Evolutionary conservation across 2,113 vertebrate genomes (phyloP).

Genomic region (Eptatretus burgeri): DNA sequence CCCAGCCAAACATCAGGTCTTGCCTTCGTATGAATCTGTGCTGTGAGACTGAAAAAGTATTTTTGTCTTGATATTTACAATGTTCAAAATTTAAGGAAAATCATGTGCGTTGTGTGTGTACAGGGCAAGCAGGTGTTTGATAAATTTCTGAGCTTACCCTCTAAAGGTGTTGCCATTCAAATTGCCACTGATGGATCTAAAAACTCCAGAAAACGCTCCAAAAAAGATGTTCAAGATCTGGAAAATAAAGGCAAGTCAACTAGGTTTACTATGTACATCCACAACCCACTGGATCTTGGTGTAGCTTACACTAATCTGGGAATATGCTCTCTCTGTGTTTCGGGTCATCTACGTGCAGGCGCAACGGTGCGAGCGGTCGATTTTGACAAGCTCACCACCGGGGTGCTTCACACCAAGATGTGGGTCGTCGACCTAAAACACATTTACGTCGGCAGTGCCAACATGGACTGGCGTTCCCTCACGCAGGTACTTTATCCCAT

Average conservation of each 20-base stretch:
- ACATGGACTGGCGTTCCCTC: slow-evolving; percentile 44
- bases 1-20: no score
- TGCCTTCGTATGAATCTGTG: no score
- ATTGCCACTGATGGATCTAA: slow-evolving; percentile 1
- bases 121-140: slow-evolving; percentile 4
- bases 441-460: slow-evolving; percentile 31
- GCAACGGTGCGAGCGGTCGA: slow-evolving; percentile 22
- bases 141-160: neutral
- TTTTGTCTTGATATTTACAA: no score
- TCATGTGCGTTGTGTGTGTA: neutral
- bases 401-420: slow-evolving; percentile 32
- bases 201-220: slow-evolving; percentile 1
- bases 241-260: neutral
- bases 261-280: no score
- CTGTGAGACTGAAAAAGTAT: no score
- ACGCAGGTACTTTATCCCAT: slow-evolving; percentile 18
- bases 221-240: neutral
- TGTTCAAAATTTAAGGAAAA: no score
- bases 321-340: neutral
- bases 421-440: slow-evolving; percentile 29
- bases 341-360: slow-evolving; percentile 14
- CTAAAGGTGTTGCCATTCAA: neutral
- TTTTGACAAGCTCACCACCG: slow-evolving; percentile 20
- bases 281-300: no score
- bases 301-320: no score